Conservation (phyloP, 2,797 vertebrate genomes). For the Spinibarbus caldwelli region DNA sequence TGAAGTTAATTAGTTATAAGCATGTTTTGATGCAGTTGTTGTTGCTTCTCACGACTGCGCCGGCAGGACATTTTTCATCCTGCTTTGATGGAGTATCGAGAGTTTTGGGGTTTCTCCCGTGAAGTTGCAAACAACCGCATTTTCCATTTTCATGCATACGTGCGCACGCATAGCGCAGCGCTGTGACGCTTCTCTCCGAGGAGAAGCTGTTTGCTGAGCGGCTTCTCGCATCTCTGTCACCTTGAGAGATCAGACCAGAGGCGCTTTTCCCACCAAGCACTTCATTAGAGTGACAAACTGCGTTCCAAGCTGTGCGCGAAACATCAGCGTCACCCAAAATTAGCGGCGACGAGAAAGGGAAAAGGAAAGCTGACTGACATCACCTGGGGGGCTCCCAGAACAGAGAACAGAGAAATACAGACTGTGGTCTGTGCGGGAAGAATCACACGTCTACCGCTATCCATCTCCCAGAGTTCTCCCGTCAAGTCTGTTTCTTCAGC, state of each 20-base stretch:
- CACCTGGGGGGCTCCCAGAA: conserved; percentile 35
- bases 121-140: conserved; percentile 38
- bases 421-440: conserved; percentile 29
- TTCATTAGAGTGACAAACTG: conserved; percentile 55
- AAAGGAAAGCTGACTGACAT: conserved; percentile 40
- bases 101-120: conserved; percentile 40
- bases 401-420: conserved; percentile 33
- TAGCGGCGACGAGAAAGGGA: conserved; percentile 27
- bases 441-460: conserved; percentile 40
- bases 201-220: conserved; percentile 29
- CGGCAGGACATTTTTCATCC: conserved; percentile 43
- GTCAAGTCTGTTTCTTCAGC: conserved; percentile 34
- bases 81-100: conserved; percentile 35
- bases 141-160: conserved; percentile 16
- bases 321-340: conserved; percentile 46
- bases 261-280: conserved; percentile 46
- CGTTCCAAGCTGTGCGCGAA: conserved; percentile 20
- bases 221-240: conserved; percentile 45
- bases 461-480: conserved; percentile 43
- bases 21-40: conserved; percentile 23
- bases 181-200: conserved; percentile 4
- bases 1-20: conserved; percentile 33
- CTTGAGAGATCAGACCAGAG: conserved; percentile 51
- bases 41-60: conserved; percentile 3
- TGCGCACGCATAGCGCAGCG: neutral